Evolutionary conservation across 2,113 vertebrate species (phyloP), one percentile per base, ranked within the genome.

Genomic region (Tylochromis polylepis): DNA sequence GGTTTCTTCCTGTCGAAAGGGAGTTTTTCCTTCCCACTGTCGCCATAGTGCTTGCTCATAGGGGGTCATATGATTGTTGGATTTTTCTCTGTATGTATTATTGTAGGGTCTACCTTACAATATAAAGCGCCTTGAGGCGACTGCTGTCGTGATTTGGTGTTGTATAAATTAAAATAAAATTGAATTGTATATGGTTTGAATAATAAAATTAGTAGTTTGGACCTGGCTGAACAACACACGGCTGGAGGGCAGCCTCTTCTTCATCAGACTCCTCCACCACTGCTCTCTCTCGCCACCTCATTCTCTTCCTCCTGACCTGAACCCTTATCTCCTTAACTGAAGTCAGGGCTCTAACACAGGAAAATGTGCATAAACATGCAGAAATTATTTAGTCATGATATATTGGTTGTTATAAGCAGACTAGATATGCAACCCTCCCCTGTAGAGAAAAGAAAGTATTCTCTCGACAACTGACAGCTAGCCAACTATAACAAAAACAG

Each of bases 51-150:
- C 38, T 41, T 11, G 8, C 59, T 29, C 29, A 60, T 4, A 1
- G 58, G 2, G 58, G 58, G 0, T 60, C 58, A 34, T 0, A 1
- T n/a, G n/a, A n/a, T n/a, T n/a, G n/a, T 34, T 34, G 58, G 58
- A 2, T 18, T 60, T 31, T 1, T 0, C 29, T 62, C 5, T 62
- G 29, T 0, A n/a, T n/a, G n/a, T n/a, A n/a, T 34, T 34, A 20
- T 0, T 60, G 16, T 6, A 20, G 16, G 5, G 1, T 62, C 1
- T 0, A 3, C 16, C 5, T 2, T 3, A 34, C 16, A 62, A 0
- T 7, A 62, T 20, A 0, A 36, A 59, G 8, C 58, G 0, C 0
- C 15, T 59, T 31, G 58, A 60, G 29, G 29, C 0, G 5, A 1
- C 2, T 20, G 29, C 0, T 62, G 59, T 0, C 34, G 59, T 34